Evolutionary conservation across 1,140 invertebrate species (phyloP), one percentile per base, ranked within the genome.

Genomic region (Eueides isabella): DNA sequence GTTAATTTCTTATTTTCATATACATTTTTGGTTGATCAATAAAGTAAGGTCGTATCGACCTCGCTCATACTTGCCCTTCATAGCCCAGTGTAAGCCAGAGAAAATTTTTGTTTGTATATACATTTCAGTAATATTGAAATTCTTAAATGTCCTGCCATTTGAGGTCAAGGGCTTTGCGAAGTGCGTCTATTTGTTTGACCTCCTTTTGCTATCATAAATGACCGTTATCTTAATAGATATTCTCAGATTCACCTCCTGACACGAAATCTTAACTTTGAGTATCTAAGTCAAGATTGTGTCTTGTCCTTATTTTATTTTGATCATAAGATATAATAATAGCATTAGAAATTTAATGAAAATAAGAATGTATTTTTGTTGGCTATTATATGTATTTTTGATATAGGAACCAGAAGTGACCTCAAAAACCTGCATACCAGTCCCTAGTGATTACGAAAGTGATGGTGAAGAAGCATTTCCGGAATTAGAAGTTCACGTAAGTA

Each of bases 371-470:
- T n/a, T n/a, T n/a, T n/a, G n/a, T n/a, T n/a, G n/a, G n/a, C n/a
- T n/a, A n/a, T n/a, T n/a, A n/a, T n/a, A 48, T 26, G 16, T 31
- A 26, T 72, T 78, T 81, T 74, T 78, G 33, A 71, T 66, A 4
- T 75, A 93, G 91, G 90, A 89, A 71, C 78, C 76, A 16, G 90
- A 93, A 48, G 80, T 63, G 61, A 82, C 82, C 1, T 75, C 83
- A 2, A 92, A 92, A 75, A 68, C 73, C 5, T 85, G 78, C 29
- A 76, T 85, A 3, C 77, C 81, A 9, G 74, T 78, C 11, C 76
- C 84, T 23, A 90, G 83, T 74, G 91, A 93, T 69, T 90, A 90
- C 73, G 91, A 93, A 66, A 93, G 91, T 68, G 91, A 93, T 75
- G 90, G 85, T 11, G 91, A 93, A 74, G 91, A 93, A 68, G 88